Evolutionary conservation across 2,888 invertebrate species (phyloP), one percentile per base, ranked within the genome.

Genomic region (Trichogramma dendrolimi): DNA sequence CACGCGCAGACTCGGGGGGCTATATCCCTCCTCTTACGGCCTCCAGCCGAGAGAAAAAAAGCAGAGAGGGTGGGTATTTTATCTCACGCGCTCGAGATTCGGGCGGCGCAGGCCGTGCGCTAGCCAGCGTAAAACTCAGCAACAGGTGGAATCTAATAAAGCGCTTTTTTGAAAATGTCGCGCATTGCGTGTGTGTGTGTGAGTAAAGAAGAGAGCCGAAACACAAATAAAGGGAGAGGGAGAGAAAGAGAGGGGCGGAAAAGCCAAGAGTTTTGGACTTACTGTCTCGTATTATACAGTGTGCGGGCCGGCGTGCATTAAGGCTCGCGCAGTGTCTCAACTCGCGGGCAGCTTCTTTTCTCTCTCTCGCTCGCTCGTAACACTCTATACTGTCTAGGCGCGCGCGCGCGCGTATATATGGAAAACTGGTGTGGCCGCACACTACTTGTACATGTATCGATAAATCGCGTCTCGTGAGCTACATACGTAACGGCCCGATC

Each of bases 121-220:
- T 49, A 11, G 49, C 6, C 49, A 7, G 10, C 49, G 42, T 10
- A 41, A 6, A 8, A 41, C 10, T 6, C 47, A n/a, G 62, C 65
- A 65, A 65, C 65, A 65, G 65, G 65, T 65, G 62, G 65, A 62
- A 62, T 65, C 65, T 65, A 65, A 62, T 62, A 65, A 60, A 60
- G 55, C 58, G 65, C 6, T 8, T 65, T 62, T 65, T 65, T 60
- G 55, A 63, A 56, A 60, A 63, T 50, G 50, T 50, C 58, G 47
- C 48, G 52, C 53, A 44, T 27, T 44, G 54, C 40, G 43, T 6
- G 54, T 27, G 27, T 27, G 54, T 44, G 39, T 51, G 51, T 40
- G 11, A 55, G 48, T 6, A 49, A 54, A 8, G 14, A 54, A 54
- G 42, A 40, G 11, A 49, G 46, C 41, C 1, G 41, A 8, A 27